Evolutionary conservation across 2,888 invertebrate species (phyloP).

Genomic region (Chymomyza procnemis): DNA sequence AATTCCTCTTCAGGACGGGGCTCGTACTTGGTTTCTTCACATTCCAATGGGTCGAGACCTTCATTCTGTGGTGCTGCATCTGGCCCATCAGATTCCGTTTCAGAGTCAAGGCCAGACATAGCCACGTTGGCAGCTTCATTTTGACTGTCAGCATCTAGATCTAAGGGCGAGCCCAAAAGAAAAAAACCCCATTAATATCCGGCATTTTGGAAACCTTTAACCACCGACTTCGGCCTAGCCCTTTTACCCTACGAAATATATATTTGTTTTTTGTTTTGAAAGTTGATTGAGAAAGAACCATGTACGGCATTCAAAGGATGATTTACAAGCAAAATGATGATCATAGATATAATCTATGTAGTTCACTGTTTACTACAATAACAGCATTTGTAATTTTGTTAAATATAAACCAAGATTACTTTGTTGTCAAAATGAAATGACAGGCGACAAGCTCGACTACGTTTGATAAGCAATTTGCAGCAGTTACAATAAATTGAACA

Average conservation of each 20-base stretch:
- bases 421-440: neutral
- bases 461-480: slow-evolving; percentile 15
- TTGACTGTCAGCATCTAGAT: slow-evolving; percentile 86
- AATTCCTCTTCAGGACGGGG: slow-evolving; percentile 82
- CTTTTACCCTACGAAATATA: slow-evolving; percentile 15
- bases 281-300: slow-evolving; percentile 8
- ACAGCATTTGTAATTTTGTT: neutral
- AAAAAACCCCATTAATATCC: neutral
- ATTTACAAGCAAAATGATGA: slow-evolving; percentile 2
- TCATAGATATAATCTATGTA: slow-evolving; percentile 1
- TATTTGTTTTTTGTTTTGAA: slow-evolving; percentile 1
- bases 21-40: slow-evolving; percentile 81
- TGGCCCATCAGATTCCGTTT: slow-evolving; percentile 82
- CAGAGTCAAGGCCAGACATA: slow-evolving; percentile 79
- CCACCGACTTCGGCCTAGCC: slow-evolving; percentile 27
- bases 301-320: slow-evolving; percentile 8
- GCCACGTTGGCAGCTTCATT: slow-evolving; percentile 81
- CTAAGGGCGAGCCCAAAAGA: slow-evolving; percentile 75
- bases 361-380: neutral
- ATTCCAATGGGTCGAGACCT: slow-evolving; percentile 39
- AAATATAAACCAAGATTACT: slow-evolving; percentile 30
- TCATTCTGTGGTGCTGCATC: slow-evolving; percentile 34
- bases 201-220: neutral
- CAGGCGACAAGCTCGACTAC: neutral
- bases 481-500: slow-evolving; percentile 14